A percentile compares a stretch with the other conserved stretches of the same genome.
Conservation (phyloP, 2,113 vertebrate species). For the Cervus canadensis region DNA sequence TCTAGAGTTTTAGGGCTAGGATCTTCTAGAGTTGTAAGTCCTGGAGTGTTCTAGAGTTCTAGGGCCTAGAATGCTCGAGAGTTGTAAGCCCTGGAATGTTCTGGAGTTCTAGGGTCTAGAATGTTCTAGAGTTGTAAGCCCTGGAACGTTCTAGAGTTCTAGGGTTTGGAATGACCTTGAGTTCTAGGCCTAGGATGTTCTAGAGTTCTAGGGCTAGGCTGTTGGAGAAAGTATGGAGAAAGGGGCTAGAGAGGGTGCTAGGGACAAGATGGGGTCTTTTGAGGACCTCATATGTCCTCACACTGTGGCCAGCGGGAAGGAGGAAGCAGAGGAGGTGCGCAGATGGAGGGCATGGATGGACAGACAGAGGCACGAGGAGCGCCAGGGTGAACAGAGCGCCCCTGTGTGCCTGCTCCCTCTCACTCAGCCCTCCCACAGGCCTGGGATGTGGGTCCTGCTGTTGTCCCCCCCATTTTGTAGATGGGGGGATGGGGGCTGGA, state of each 20-base stretch:
- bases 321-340: background rate
- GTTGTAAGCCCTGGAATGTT: background rate
- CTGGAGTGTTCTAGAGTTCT: no score
- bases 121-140: background rate
- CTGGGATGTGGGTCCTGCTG: background rate
- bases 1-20: background rate
- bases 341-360: background rate
- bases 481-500: background rate
- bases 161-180: background rate
- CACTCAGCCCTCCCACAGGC: rapidly evolving
- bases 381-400: rapidly evolving
- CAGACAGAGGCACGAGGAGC: background rate
- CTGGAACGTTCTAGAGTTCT: background rate
- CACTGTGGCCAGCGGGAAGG: background rate
- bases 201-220: background rate
- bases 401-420: rapidly evolving
- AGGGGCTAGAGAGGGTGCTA: no score
- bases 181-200: background rate
- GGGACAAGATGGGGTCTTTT: background rate
- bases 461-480: background rate
- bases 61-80: background rate
- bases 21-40: no score
- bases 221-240: background rate
- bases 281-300: background rate
- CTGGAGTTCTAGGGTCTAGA: no score